phyloP scores from a whole-genome alignment of 2,888 invertebrate species.

The Synergus itoensis region DNA sequence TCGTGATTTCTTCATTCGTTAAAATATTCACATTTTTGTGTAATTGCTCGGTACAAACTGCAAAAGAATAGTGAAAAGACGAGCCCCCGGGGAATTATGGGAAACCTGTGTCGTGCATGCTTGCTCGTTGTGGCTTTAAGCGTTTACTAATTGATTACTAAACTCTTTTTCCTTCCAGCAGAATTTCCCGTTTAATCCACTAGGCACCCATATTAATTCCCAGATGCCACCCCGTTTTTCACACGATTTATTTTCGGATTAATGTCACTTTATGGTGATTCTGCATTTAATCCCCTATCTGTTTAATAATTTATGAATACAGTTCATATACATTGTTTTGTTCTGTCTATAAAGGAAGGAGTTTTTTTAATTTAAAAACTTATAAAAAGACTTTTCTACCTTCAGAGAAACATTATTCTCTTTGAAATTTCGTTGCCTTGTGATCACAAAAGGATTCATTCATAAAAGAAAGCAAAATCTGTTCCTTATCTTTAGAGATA shows the following conservation, averaged over 20 bases:
- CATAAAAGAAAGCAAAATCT: slow-evolving; percentile 1
- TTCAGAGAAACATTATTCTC: neutral
- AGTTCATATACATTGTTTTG: neutral
- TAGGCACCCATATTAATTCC: slow-evolving; percentile 26
- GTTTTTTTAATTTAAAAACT: neutral
- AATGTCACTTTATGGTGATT: slow-evolving; percentile 22
- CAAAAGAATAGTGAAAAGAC: neutral
- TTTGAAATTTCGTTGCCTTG: neutral
- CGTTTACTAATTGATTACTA: slow-evolving; percentile 33
- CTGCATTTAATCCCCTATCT: neutral
- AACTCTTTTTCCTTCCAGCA: neutral
- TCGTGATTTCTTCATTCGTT: neutral
- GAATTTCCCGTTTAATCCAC: slow-evolving; percentile 13
- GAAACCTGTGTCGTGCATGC: slow-evolving; percentile 2
- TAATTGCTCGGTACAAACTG: neutral
- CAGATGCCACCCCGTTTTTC: slow-evolving; percentile 17
- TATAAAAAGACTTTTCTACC: neutral
- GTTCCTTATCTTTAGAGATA: neutral
- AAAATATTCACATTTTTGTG: neutral
- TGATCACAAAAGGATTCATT: neutral
- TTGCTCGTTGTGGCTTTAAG: neutral
- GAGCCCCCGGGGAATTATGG: neutral
- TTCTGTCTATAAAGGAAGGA: neutral
- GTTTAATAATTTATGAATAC: neutral
- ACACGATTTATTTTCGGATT: slow-evolving; percentile 26